Conservation (phyloP, 2,888 invertebrate species). For the Leptogaster cylindrica region DNA sequence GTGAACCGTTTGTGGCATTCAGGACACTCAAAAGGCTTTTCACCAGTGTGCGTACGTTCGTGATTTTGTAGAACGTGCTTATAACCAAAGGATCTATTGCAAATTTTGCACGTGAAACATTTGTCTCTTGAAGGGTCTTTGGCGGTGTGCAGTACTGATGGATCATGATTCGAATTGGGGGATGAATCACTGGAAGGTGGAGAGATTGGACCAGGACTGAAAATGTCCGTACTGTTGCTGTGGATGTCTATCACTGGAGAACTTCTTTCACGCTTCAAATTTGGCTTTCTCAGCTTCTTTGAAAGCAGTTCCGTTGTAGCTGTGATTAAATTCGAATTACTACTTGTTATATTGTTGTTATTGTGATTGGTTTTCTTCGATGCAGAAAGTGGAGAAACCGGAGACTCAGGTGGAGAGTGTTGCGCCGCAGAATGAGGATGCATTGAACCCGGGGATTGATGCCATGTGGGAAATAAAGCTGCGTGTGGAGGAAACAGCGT, state of each 20-base stretch:
- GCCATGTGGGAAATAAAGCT: conserved; percentile 58
- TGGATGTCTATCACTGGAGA: conserved; percentile 56
- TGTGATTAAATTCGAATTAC: conserved; percentile 47
- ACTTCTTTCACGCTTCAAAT: conserved; percentile 58
- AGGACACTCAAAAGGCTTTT: conserved; percentile 91
- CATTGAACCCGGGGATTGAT: conserved; percentile 50
- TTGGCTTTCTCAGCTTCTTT: conserved; percentile 57
- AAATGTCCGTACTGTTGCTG: conserved; percentile 45
- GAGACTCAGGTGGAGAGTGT: conserved; percentile 59
- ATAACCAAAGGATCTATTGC: conserved; percentile 89
- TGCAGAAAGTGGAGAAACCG: conserved; percentile 54
- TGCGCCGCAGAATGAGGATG: conserved; percentile 52
- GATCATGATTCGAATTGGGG: conserved; percentile 61
- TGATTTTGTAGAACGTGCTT: conserved; percentile 95
- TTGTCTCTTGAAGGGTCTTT: conserved; percentile 74
- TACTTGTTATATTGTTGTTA: conserved; percentile 34
- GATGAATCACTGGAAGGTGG: conserved; percentile 66
- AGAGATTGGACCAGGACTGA: conserved; percentile 61
- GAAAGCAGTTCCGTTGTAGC: conserved; percentile 52
- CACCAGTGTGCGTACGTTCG: conserved; percentile 92
- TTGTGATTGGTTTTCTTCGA: conserved; percentile 47
- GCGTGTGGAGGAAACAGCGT: conserved; percentile 60
- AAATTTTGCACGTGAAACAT: conserved; percentile 86
- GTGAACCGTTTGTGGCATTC: conserved; percentile 93
- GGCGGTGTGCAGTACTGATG: conserved; percentile 49